phyloP scores from a whole-genome alignment of 53 echinoderm and acorn worm genomes.

The Patiria pectinifera region DNA sequence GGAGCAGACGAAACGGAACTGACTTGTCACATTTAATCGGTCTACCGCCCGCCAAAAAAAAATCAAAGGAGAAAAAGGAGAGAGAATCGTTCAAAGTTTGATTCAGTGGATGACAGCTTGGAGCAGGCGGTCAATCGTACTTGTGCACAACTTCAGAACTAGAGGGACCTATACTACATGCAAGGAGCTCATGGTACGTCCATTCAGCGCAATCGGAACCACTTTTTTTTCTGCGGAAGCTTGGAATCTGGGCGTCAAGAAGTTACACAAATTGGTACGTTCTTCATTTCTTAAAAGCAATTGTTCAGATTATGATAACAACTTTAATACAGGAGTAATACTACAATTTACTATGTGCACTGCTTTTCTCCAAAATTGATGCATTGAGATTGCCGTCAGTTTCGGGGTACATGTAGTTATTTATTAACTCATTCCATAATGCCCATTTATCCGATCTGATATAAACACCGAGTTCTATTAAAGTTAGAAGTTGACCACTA shows the following conservation, averaged over 20 bases:
- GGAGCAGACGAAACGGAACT: slow-evolving; percentile 59
- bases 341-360: too few relatives aligned
- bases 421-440: too few relatives aligned
- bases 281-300: background rate
- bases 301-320: background rate
- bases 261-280: background rate
- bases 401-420: too few relatives aligned
- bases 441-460: too few relatives aligned
- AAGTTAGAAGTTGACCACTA: too few relatives aligned
- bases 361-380: too few relatives aligned
- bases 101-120: slow-evolving; percentile 22
- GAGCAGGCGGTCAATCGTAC: background rate
- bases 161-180: background rate
- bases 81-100: slow-evolving; percentile 31
- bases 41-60: slow-evolving; percentile 12
- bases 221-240: background rate
- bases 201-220: background rate
- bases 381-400: too few relatives aligned
- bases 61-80: background rate
- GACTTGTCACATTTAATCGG: slow-evolving; percentile 60
- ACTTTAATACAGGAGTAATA: too few relatives aligned
- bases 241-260: background rate
- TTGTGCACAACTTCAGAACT: slow-evolving; percentile 3
- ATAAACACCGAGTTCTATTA: too few relatives aligned
- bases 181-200: background rate